Percentiles rank a stretch among this genome's conserved stretches.
Evolutionary conservation across 2,113 vertebrate species (phyloP).

Genomic region (Galemys pyrenaicus): DNA sequence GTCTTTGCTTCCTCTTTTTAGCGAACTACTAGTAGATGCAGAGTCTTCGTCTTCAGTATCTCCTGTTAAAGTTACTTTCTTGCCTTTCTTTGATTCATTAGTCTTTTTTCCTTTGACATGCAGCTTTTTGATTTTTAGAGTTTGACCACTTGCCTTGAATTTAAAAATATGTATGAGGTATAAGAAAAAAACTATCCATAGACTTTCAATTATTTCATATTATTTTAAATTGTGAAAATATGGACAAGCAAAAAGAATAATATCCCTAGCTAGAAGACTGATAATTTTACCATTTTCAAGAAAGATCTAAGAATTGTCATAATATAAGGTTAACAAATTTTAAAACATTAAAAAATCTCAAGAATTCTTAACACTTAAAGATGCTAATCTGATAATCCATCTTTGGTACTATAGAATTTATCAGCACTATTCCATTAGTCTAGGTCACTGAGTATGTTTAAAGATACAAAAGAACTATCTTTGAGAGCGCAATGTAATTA

Average conservation of each 20-base stretch:
- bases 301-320: slow-evolving; percentile 12
- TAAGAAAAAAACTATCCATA: neutral
- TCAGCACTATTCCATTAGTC: neutral
- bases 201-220: neutral
- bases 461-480: slow-evolving; percentile 8
- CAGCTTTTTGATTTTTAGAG: slow-evolving; percentile 92
- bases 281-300: slow-evolving; percentile 52
- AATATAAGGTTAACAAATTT: slow-evolving; percentile 34
- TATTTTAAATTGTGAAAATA: neutral
- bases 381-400: neutral
- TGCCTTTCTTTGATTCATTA: slow-evolving; percentile 91
- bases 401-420: neutral
- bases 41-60: slow-evolving; percentile 92
- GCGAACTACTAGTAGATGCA: slow-evolving; percentile 89
- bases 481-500: neutral
- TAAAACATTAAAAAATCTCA: neutral
- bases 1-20: slow-evolving; percentile 93
- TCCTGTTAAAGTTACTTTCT: slow-evolving; percentile 88
- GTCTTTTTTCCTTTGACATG: slow-evolving; percentile 91
- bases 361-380: slow-evolving; percentile 16
- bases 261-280: neutral
- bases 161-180: slow-evolving; percentile 49
- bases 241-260: neutral
- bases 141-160: slow-evolving; percentile 94
- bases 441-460: neutral